Evolutionary conservation across 92 coral and sea anemone species (phyloP).

Genomic region (Parazoanthus atlanticus): DNA sequence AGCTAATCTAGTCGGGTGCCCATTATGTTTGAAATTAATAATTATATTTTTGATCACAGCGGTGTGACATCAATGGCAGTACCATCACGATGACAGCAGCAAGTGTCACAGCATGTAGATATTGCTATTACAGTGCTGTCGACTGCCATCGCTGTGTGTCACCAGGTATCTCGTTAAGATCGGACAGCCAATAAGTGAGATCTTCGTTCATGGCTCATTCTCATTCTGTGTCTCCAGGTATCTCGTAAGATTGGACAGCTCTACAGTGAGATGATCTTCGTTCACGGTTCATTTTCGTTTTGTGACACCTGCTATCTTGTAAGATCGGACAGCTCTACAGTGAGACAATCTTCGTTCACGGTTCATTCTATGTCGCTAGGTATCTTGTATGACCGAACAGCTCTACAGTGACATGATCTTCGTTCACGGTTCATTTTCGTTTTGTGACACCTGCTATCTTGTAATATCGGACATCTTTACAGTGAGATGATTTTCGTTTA

Average conservation of each 20-base stretch:
- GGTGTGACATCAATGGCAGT: no score
- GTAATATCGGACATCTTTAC: conserved; percentile 89
- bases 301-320: conserved; percentile 66
- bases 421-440: not conserved
- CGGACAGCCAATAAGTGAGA: no score
- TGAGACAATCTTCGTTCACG: conserved; percentile 73
- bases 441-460: conserved; percentile 77
- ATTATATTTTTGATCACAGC: no score
- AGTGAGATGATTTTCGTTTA: conserved; percentile 99
- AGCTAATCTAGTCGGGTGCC: no score
- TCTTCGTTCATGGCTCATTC: not conserved
- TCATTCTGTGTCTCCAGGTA: conserved; percentile 50
- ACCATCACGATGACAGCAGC: no score
- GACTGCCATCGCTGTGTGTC: not conserved
- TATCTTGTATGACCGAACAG: conserved; percentile 79
- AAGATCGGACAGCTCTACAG: conserved; percentile 41
- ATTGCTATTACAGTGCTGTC: no score
- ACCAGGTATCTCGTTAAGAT: conserved; percentile 69
- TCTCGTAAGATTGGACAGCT: conserved; percentile 89
- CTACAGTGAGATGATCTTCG: conserved; percentile 99
- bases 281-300: conserved; percentile 64
- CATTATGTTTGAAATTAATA: no score
- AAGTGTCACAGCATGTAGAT: no score
- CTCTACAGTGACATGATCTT: conserved; percentile 55
- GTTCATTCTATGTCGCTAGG: conserved; percentile 41